These are phyloP conservation scores for Falcunculus frontatus DNA, from an alignment of 2,113 vertebrate genomes.

Conservation along the genomic window DNA sequence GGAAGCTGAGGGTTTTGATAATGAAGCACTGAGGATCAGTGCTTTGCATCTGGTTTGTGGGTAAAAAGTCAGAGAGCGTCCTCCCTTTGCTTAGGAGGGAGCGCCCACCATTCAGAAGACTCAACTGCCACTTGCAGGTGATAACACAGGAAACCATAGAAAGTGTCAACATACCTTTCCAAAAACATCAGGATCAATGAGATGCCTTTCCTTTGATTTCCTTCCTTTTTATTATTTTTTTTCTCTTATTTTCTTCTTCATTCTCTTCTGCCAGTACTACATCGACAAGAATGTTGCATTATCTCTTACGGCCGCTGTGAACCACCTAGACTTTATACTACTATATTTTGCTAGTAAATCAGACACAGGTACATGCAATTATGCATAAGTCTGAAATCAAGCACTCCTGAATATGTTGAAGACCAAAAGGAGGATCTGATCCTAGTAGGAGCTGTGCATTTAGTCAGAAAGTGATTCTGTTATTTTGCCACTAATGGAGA, in stretches of 20 bases:
- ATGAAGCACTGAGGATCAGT: neutral
- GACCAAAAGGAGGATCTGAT: neutral
- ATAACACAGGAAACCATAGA: neutral
- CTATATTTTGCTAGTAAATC: neutral
- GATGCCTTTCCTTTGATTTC: neutral
- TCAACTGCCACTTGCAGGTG: neutral
- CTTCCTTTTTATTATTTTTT: neutral
- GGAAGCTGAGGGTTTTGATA: neutral
- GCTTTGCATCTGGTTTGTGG: neutral
- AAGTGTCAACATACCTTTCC: neutral
- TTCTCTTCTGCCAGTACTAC: neutral
- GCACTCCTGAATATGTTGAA: neutral
- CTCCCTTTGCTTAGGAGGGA: neutral
- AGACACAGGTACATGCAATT: neutral
- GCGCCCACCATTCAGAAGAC: neutral
- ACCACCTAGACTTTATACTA: too few species aligned
- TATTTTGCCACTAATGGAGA: neutral
- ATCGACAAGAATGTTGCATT: neutral
- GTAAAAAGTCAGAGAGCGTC: neutral
- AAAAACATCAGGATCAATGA: neutral
- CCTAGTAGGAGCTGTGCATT: neutral
- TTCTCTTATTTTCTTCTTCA: neutral
- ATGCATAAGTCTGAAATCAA: neutral
- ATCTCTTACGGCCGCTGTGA: neutral
- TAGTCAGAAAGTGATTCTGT: neutral